These are phyloP conservation scores for Euzophera pinguis DNA, from an alignment of 2,888 invertebrate genomes.

Conservation along the genomic window DNA sequence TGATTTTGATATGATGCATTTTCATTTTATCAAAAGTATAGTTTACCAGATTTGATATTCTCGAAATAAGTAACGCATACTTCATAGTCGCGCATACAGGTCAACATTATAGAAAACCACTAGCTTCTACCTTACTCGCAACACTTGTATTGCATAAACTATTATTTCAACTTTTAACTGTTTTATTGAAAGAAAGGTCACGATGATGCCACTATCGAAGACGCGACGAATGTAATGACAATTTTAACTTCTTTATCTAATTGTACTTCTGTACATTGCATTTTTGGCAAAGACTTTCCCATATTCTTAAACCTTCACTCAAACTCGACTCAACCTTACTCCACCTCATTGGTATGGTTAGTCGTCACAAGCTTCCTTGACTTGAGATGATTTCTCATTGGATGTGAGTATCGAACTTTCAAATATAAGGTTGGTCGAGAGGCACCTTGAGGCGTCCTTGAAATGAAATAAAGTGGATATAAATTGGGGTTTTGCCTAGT, in stretches of 20 bases:
- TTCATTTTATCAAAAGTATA: not conserved
- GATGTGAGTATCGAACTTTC: no score
- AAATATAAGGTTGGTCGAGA: no score
- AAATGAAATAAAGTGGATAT: no score
- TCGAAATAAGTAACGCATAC: not conserved
- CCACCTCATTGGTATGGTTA: no score
- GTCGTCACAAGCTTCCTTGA: no score
- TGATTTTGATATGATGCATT: not conserved
- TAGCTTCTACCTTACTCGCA: conserved; percentile 5
- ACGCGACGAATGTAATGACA: not conserved
- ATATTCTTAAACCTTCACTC: no score
- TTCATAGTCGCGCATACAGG: not conserved
- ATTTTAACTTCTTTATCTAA: not conserved
- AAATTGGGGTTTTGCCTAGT: no score
- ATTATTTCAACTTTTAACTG: not conserved
- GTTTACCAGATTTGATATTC: not conserved
- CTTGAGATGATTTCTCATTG: no score
- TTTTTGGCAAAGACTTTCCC: no score
- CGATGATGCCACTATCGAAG: not conserved
- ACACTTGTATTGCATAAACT: not conserved
- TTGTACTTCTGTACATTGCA: not conserved
- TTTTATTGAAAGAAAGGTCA: not conserved
- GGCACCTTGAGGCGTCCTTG: no score
- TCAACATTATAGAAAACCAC: conserved; percentile 6
- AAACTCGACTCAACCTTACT: no score